Evolutionary conservation across 2,797 vertebrate species (phyloP).

Genomic region (Lithobates pipiens): DNA sequence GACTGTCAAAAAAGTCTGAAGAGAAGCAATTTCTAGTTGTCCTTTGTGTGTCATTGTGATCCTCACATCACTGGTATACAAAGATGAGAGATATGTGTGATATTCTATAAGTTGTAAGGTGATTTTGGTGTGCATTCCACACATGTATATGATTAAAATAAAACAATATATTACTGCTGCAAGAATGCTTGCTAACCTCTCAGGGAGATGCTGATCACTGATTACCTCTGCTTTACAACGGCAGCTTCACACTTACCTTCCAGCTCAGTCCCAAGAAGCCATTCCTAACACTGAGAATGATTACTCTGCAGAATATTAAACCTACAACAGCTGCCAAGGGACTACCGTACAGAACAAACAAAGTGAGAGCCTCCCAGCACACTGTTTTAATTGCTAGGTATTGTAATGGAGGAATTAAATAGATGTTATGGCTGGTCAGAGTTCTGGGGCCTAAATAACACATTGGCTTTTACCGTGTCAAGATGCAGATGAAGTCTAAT

Average conservation of each 20-base stretch:
- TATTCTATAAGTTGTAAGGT: slow-evolving; percentile 1
- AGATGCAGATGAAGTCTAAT: slow-evolving; percentile 26
- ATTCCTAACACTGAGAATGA: slow-evolving; percentile 46
- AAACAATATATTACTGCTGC: slow-evolving; percentile 11
- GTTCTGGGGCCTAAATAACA: slow-evolving; percentile 43
- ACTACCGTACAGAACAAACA: slow-evolving; percentile 57
- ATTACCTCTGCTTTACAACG: slow-evolving; percentile 51
- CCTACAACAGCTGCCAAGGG: slow-evolving; percentile 57
- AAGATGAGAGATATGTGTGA: background rate
- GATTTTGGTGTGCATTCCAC: background rate
- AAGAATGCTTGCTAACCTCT: slow-evolving; percentile 28
- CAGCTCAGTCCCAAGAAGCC: slow-evolving; percentile 28
- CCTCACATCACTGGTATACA: background rate
- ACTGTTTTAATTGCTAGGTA: slow-evolving; percentile 46
- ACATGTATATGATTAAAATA: slow-evolving; percentile 7
- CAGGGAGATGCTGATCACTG: slow-evolving; percentile 47
- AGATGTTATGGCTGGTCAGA: slow-evolving; percentile 46
- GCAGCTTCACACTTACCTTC: slow-evolving; percentile 15
- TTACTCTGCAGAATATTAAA: slow-evolving; percentile 61
- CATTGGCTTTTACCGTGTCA: slow-evolving; percentile 45
- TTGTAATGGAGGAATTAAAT: slow-evolving; percentile 55
- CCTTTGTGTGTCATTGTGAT: slow-evolving; percentile 20
- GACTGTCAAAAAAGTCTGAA: background rate
- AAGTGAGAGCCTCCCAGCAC: slow-evolving; percentile 26
- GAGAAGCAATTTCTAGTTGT: background rate